Evolutionary conservation across 2,797 vertebrate genomes (phyloP).

Genomic region (Merluccius polli): DNA sequence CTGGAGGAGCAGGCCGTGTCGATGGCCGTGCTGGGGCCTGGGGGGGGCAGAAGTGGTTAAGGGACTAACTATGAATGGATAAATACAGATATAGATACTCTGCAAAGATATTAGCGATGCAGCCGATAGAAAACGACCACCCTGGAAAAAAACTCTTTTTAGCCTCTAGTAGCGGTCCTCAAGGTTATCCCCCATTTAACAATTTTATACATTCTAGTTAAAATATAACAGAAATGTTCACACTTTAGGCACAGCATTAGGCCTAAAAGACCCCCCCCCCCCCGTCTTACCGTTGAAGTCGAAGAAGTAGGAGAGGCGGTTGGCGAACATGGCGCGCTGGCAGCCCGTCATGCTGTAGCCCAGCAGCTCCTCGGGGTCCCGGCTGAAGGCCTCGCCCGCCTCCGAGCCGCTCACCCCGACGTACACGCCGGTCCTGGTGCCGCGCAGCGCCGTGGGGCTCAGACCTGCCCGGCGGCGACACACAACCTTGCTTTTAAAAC

Average conservation of each 20-base stretch:
- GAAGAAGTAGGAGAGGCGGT: conserved; percentile 92
- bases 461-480: conserved; percentile 73
- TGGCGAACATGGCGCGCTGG: conserved; percentile 95
- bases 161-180: too few species aligned
- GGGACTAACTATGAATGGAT: background rate
- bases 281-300: conserved; percentile 83
- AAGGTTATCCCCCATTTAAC: too few species aligned
- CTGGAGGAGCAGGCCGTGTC: conserved; percentile 97
- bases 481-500: background rate
- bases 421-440: conserved; percentile 89
- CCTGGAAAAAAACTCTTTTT: too few species aligned
- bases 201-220: too few species aligned
- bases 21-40: conserved; percentile 89
- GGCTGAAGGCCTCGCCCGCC: conserved; percentile 87
- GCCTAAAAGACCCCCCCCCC: too few species aligned
- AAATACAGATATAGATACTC: background rate
- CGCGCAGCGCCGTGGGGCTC: conserved; percentile 80
- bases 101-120: background rate
- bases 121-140: too few species aligned
- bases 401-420: conserved; percentile 91
- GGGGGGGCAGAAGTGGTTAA: background rate
- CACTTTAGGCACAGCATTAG: too few species aligned
- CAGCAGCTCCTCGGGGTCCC: conserved; percentile 88
- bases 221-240: too few species aligned
- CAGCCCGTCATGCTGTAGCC: conserved; percentile 99